phyloP scores from a whole-genome alignment of 2,113 vertebrate genomes.

The Suncus etruscus region DNA sequence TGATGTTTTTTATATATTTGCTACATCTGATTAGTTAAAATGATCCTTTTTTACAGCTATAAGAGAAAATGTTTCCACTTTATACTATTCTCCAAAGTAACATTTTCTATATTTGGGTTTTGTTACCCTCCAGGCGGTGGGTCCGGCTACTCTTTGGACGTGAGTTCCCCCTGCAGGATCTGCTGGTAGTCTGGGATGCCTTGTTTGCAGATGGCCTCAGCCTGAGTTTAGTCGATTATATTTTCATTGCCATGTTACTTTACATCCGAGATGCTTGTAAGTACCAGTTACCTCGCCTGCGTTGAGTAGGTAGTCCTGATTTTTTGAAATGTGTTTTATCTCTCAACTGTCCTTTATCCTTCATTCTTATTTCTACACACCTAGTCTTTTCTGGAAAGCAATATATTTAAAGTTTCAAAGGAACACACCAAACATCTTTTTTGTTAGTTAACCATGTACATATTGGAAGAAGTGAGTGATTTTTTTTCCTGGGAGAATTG shows the following conservation, averaged over 20 bases:
- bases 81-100: background rate
- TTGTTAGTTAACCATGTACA: slow-evolving; percentile 55
- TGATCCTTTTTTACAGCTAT: slow-evolving; percentile 1
- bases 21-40: slow-evolving; percentile 45
- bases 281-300: slow-evolving; percentile 79
- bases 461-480: slow-evolving; percentile 47
- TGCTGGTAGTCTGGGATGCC: slow-evolving; percentile 98
- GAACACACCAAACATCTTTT: slow-evolving; percentile 51
- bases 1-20: slow-evolving; percentile 25
- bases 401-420: slow-evolving; percentile 51
- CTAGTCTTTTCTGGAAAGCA: slow-evolving; percentile 33
- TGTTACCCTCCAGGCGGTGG: slow-evolving; percentile 92
- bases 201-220: slow-evolving; percentile 96
- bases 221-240: slow-evolving; percentile 96
- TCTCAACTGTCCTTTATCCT: slow-evolving; percentile 45
- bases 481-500: slow-evolving; percentile 80
- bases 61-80: slow-evolving; percentile 38
- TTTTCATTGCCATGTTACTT: slow-evolving; percentile 98
- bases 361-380: slow-evolving; percentile 41
- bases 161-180: slow-evolving; percentile 97
- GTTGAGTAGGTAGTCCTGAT: background rate
- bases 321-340: slow-evolving; percentile 6
- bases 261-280: slow-evolving; percentile 97
- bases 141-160: slow-evolving; percentile 96
- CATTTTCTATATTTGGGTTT: slow-evolving; percentile 36